These are phyloP conservation scores for Podilymbus podiceps DNA, from an alignment of 2,113 vertebrate species.

Conservation along the genomic window DNA sequence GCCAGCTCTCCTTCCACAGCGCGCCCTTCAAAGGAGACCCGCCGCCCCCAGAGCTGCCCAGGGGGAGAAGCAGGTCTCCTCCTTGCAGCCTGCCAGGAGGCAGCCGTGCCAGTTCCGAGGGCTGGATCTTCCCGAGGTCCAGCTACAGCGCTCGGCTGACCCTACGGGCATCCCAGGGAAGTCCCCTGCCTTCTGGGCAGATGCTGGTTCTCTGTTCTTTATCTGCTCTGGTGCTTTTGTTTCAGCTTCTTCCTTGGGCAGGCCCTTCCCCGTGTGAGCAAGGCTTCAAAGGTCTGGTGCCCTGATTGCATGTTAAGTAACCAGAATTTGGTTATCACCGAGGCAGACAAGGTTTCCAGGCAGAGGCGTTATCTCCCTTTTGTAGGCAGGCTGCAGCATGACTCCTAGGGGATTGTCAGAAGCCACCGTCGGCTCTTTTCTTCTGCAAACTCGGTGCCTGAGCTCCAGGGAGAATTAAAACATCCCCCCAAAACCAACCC, in stretches of 20 bases:
- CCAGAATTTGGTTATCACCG: neutral
- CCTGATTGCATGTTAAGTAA: neutral
- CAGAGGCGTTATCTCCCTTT: neutral
- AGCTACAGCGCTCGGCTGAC: neutral
- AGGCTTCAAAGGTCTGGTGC: neutral
- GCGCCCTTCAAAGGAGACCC: neutral
- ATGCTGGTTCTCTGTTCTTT: neutral
- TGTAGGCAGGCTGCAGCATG: neutral
- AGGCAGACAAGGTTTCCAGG: neutral
- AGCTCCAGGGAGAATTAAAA: neutral
- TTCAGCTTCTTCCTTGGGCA: neutral
- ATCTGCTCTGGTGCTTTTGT: neutral
- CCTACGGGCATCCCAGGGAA: neutral
- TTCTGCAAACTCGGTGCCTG: neutral
- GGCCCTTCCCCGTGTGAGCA: neutral
- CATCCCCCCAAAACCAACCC: neutral
- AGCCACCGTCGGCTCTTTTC: neutral
- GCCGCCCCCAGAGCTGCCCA: accelerated
- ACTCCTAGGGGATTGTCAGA: neutral
- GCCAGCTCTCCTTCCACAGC: accelerated
- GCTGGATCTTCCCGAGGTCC: neutral
- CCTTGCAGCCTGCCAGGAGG: neutral
- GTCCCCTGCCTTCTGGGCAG: neutral
- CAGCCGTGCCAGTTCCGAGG: neutral
- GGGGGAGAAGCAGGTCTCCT: neutral